These are phyloP conservation scores for Patella ulyssiponensis DNA, from an alignment of 2,888 invertebrate species.

Conservation along the genomic window DNA sequence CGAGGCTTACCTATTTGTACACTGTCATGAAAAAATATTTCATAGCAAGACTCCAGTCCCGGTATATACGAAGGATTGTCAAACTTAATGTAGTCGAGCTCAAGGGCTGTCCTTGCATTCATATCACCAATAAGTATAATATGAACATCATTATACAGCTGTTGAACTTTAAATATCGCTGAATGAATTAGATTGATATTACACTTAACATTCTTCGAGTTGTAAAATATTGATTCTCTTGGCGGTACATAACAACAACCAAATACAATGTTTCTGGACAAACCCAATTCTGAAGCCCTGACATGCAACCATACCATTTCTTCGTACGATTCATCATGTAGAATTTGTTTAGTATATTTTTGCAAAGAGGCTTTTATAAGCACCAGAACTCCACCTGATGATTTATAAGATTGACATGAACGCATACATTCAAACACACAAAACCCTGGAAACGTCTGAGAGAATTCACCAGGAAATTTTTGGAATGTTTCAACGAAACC, in stretches of 20 bases:
- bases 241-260: constrained; percentile 1
- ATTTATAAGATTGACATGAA: neutral
- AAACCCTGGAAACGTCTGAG: neutral
- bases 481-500: neutral
- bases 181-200: neutral
- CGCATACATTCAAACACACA: neutral
- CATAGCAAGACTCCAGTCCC: neutral
- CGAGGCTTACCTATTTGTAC: neutral
- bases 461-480: neutral
- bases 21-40: neutral
- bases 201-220: neutral
- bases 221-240: neutral
- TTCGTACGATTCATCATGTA: neutral
- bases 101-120: neutral
- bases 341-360: constrained; percentile 4
- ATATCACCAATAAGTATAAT: constrained; percentile 3
- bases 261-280: neutral
- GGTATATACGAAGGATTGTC: neutral
- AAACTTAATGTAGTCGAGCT: neutral
- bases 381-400: neutral
- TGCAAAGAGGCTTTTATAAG: neutral
- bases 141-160: neutral
- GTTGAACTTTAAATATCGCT: neutral
- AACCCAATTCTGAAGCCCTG: neutral
- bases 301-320: constrained; percentile 7